Conservation (phyloP, 2,113 vertebrate species). For the Carassius gibelio region DNA sequence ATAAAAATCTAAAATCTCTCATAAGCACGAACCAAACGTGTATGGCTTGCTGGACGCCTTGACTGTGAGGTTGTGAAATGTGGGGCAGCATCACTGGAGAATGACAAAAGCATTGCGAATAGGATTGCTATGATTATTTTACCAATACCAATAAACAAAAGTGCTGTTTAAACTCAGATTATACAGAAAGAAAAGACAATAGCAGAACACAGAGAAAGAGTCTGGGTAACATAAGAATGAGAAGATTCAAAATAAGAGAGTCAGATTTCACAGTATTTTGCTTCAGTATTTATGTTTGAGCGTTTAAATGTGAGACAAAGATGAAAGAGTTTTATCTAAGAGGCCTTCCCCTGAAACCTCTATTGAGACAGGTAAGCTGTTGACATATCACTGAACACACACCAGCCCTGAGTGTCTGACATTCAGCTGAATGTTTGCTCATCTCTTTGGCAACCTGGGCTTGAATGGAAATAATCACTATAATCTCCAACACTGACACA, state of each 20-base stretch:
- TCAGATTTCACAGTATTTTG: constrained; percentile 1
- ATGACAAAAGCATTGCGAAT: background rate
- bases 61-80: constrained; percentile 13
- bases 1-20: background rate
- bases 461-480: constrained; percentile 30
- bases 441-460: constrained; percentile 43
- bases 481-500: background rate
- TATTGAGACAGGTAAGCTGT: constrained; percentile 34
- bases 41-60: background rate
- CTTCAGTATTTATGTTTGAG: background rate
- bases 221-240: background rate
- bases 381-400: constrained; percentile 37
- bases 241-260: too few species aligned
- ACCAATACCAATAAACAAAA: background rate
- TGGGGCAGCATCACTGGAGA: background rate
- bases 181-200: background rate
- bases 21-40: background rate
- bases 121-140: background rate
- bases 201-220: background rate
- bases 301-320: background rate
- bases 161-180: background rate
- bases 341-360: background rate
- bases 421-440: constrained; percentile 38
- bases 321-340: constrained; percentile 31
- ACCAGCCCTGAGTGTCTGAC: background rate